Percentiles rank a stretch among this genome's conserved stretches.
These are phyloP conservation scores for Mesocentrotus franciscanus DNA, from an alignment of 53 echinoderm and acorn worm species.

Conservation along the genomic window DNA sequence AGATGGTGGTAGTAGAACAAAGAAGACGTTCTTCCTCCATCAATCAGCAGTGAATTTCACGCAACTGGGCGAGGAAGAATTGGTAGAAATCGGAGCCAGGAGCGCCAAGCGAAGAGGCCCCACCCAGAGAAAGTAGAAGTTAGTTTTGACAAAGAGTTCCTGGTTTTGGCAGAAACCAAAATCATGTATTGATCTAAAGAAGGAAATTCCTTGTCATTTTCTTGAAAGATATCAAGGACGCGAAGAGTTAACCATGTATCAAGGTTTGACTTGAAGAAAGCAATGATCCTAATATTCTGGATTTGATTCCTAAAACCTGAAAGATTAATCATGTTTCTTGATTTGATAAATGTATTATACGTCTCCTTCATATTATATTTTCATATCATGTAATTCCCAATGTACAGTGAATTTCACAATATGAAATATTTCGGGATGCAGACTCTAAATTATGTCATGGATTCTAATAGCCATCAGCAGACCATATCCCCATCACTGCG, in stretches of 20 bases:
- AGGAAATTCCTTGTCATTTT: too few relatives aligned
- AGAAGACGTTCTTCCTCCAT: constrained; percentile 61
- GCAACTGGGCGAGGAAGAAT: constrained; percentile 21
- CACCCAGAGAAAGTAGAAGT: background rate
- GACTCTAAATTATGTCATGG: too few relatives aligned
- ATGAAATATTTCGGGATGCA: too few relatives aligned
- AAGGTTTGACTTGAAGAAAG: background rate
- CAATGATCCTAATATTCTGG: background rate
- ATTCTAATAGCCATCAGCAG: too few relatives aligned
- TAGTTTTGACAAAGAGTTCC: background rate
- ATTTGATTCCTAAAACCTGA: background rate
- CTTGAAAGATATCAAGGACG: too few relatives aligned
- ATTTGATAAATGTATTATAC: too few relatives aligned
- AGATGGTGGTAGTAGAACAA: constrained; percentile 44
- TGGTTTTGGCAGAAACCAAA: background rate
- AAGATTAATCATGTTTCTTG: background rate
- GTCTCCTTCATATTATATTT: too few relatives aligned
- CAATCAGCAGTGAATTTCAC: constrained; percentile 63
- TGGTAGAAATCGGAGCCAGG: constrained; percentile 29
- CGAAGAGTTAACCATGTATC: background rate
- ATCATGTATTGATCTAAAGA: too few relatives aligned
- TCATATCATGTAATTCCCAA: too few relatives aligned
- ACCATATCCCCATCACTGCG: too few relatives aligned
- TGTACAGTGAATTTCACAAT: too few relatives aligned
- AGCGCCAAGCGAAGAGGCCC: constrained; percentile 5